Evolutionary conservation across 2,888 invertebrate species (phyloP).

Genomic region (Deilephila elpenor): DNA sequence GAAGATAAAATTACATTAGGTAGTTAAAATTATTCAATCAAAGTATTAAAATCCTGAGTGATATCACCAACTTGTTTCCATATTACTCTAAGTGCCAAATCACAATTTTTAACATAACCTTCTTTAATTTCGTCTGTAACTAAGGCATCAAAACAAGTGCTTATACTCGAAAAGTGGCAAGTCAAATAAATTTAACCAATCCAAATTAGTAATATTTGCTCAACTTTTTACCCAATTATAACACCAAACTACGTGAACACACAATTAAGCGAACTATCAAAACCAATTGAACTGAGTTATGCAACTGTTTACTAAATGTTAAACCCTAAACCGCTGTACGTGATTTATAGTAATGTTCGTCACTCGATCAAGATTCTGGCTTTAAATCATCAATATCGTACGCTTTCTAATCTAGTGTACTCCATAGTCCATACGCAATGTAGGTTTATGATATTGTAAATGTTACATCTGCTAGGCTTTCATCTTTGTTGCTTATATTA

Average conservation of each 20-base stretch:
- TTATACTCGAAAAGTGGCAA: background rate
- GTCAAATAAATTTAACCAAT: background rate
- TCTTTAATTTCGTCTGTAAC: no score
- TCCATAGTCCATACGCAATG: slow-evolving; percentile 4
- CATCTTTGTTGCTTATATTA: background rate
- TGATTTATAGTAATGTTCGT: background rate
- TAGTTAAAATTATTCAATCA: no score
- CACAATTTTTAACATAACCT: no score
- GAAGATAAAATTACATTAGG: no score
- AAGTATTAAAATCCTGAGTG: no score
- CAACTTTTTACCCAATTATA: no score
- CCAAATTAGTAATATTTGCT: no score
- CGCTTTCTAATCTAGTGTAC: slow-evolving; percentile 26
- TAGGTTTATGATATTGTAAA: slow-evolving; percentile 4
- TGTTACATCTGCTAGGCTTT: background rate
- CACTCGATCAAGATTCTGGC: slow-evolving; percentile 1
- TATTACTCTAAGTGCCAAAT: no score
- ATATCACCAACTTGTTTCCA: no score
- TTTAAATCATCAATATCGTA: background rate
- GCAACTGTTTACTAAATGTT: slow-evolving; percentile 15
- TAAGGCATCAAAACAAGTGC: no score
- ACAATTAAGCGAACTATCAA: background rate
- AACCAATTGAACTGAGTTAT: background rate
- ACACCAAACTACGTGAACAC: background rate
- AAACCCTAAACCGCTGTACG: slow-evolving; percentile 6